Base-by-base conservation (phyloP, 2,797 vertebrate species). In the Aphelocoma californica region DNA sequence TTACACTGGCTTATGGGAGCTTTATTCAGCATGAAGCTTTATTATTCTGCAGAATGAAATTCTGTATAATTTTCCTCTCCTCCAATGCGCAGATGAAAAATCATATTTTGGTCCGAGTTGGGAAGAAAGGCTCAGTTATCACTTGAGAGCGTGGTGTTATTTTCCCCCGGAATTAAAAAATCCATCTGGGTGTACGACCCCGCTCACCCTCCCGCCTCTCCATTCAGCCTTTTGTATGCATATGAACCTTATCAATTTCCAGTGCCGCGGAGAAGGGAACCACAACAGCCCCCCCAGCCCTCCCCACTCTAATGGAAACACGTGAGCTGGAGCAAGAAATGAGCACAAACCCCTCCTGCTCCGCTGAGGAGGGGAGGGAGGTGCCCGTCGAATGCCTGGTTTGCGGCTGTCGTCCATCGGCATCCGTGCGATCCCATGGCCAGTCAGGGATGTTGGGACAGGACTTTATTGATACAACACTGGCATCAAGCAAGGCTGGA, bases 221-320 rank as follows among this genome's bases (percentile, higher is more conserved):
- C 97, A 98, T 98, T 98, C 97, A 98, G 97, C 96, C 97, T 98
- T 98, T 98, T 98, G 98, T 98, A 98, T 98, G 98, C 98, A 98
- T 97, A 98, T 98, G 97, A 98, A 98, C 97, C 98, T 97, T 98
- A 98, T 98, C 98, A 97, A 97, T 98, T 98, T 98, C 97, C 96
- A 97, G 96, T 77, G 95, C 97, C 88, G 97, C 77, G 93, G 97
- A 98, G 97, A 97, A 89, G 96, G 96, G 96, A 97, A 93, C 97
- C 94, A 92, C 96, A 95, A 92, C 96, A 96, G 96, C 71, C 95
- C 92, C 86, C 82, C 78, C 91, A 95, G 96, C 93, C 96, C 86
- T 81, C 54, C 70, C 86, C 69, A 61, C 91, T 95, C 93, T 92
- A 79, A 97, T 97, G 97, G 97, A 97, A 98, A 97, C 91, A 48